Conservation (phyloP, 2,888 invertebrate species). For the Meiosimyza platycephala region DNA sequence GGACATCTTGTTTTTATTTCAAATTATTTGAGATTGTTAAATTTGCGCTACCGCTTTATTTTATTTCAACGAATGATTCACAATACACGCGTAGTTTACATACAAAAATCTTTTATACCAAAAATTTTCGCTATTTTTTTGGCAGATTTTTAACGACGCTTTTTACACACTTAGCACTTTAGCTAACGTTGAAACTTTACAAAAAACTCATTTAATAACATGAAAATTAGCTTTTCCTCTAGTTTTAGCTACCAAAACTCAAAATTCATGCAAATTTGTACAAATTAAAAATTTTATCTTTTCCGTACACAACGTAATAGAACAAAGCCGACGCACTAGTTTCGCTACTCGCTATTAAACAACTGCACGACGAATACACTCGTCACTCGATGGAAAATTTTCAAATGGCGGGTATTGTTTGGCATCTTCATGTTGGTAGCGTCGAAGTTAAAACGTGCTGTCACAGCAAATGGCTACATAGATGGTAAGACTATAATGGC, state of each 20-base stretch:
- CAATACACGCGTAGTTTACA: constrained; percentile 35
- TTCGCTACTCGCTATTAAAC: constrained; percentile 37
- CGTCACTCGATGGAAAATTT: constrained; percentile 46
- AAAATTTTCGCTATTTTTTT: constrained; percentile 22
- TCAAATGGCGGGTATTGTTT: constrained; percentile 48
- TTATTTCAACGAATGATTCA: constrained; percentile 34
- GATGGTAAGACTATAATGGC: no score
- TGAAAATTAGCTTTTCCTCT: constrained; percentile 29
- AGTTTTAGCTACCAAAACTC: constrained; percentile 36
- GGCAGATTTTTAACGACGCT: constrained; percentile 25
- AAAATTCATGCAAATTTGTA: constrained; percentile 47
- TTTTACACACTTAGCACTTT: constrained; percentile 12
- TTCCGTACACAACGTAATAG: constrained; percentile 45
- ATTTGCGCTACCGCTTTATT: constrained; percentile 24
- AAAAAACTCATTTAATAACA: background rate
- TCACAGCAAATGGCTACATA: no score
- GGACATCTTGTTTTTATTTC: constrained; percentile 51
- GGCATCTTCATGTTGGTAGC: constrained; percentile 38
- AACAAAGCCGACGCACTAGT: constrained; percentile 44
- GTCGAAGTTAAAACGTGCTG: background rate
- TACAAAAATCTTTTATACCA: constrained; percentile 6
- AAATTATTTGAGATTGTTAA: constrained; percentile 19
- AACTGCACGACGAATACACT: constrained; percentile 28
- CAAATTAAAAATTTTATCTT: constrained; percentile 44
- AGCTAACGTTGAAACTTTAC: constrained; percentile 16